phyloP scores from a whole-genome alignment of 2,797 vertebrate species.

The Pseudocheirus occidentalis region DNA sequence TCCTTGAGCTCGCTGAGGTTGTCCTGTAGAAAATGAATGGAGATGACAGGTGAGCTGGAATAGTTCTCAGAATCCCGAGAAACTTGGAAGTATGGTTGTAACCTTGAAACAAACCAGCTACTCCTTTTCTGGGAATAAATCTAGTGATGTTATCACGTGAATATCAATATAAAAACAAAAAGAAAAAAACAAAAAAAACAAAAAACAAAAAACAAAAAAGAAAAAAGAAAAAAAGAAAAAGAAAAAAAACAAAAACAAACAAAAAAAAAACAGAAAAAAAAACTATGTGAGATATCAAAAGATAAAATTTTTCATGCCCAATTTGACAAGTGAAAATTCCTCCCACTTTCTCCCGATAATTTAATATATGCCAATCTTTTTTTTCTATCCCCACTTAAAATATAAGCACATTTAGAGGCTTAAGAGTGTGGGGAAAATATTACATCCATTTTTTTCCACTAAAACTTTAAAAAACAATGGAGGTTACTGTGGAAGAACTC shows the following conservation, averaged over 20 bases:
- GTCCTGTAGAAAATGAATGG: constrained; percentile 99
- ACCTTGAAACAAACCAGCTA: constrained; percentile 93
- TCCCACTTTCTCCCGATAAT: constrained; percentile 54
- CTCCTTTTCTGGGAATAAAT: constrained; percentile 95
- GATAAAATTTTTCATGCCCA: constrained; percentile 65
- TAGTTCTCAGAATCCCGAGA: constrained; percentile 96
- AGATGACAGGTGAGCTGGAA: constrained; percentile 99
- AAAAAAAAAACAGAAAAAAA: constrained; percentile 66
- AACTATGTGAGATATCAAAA: constrained; percentile 10
- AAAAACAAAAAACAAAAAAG: constrained; percentile 71
- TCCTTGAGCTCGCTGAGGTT: constrained; percentile 99
- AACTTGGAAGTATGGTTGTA: constrained; percentile 86
- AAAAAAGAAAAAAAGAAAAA: constrained; percentile 75
- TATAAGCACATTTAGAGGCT: constrained; percentile 55
- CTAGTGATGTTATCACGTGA: constrained; percentile 87
- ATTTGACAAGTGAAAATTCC: constrained; percentile 65
- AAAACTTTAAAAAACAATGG: constrained; percentile 75
- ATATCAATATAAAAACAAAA: constrained; percentile 80
- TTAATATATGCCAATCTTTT: constrained; percentile 66
- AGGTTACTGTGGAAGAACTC: constrained; percentile 73
- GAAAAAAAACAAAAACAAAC: constrained; percentile 74
- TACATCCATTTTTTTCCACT: constrained; percentile 79
- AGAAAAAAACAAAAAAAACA: constrained; percentile 76
- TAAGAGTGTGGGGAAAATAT: constrained; percentile 67
- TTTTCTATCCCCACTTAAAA: constrained; percentile 57